Evolutionary conservation across 2,113 vertebrate genomes (phyloP), one percentile per base, ranked within the genome.

Genomic region (Erpornis zantholeuca): DNA sequence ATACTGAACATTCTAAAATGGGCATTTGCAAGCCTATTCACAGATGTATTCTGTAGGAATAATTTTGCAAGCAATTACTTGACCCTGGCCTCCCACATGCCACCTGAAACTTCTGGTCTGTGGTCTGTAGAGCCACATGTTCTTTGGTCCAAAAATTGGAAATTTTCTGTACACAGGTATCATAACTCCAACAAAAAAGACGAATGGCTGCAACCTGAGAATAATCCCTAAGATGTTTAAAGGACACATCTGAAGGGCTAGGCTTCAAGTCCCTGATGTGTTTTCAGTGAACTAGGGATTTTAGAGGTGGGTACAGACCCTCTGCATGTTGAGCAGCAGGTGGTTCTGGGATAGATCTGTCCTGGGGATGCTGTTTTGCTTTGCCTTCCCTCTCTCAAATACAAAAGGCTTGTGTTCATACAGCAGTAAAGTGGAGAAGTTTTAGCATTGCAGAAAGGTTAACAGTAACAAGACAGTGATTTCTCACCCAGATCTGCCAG

Each of bases 241-340:
- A 79, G 52, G 38, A 47, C 16, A 36, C 3, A 22, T 59, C 29
- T 66, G 60, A 81, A 84, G 22, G 24, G 10, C 60, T 87, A 33
- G 40, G 21, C 54, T 92, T 84, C 54, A 78, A 59, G 59, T 15
- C 21, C 11, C 21, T 59, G 8, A 17, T 22, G 10, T 82, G 24
- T 86, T 88, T 76, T 36, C n/a, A 15, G 10, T 23, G 18, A 75
- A 25, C 12, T 52, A 25, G 38, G 33, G 12, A 10, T 71, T 63
- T 75, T 50, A 60, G 49, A 68, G n/a, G 38, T 27, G 21, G 7
- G 9, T 35, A 38, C 72, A 44, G 53, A 9, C 24, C 42, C 49
- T 20, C 25, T 44, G 4, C 1, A 1, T 7, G 0, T 33, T 36
- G 20, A 63, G 20, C 29, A 79, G 16, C 17, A 21, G 8, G 25